Evolutionary conservation across 2,797 vertebrate species (phyloP), one percentile per base, ranked within the genome.

Genomic region (Enteromius radiatus): DNA sequence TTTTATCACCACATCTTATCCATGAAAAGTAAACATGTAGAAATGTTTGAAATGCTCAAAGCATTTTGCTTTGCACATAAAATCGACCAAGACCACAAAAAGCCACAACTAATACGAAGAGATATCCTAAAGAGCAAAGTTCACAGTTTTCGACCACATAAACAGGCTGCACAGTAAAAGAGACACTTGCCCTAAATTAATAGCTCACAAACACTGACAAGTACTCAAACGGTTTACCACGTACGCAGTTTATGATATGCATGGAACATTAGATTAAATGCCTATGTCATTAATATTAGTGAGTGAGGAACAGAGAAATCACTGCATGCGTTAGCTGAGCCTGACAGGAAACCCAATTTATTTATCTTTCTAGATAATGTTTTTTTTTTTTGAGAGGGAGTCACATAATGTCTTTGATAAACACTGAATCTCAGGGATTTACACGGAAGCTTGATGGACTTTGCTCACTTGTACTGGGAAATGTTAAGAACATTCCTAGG

Each of bases 81-180:
- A 43, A 21, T 31, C 4, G 3, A 36, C 47, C 14, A 64, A 78
- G 54, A 78, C 26, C 79, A 87, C 81, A 82, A 64, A 76, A 85
- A 71, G 19, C 86, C 88, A 87, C 59, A 38, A 56, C 59, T 90
- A 89, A 86, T 89, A 88, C 85, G 81, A 81, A 76, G 67, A 85
- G 73, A 88, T 88, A 89, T 89, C 69, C 56, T 69, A 86, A 86
- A 86, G 88, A 89, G 85, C 86, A 90, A 91, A 89, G 90, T 92
- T 93, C 92, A 93, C 88, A 91, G 91, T 78, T 87, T 91, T 92
- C 76, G 82, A 89, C 67, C n/a, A 64, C 74, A 64, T 88, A 84
- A 84, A 83, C 86, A 85, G 87, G 89, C 90, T 70, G 52, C 67
- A 73, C 69, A 87, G 61, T 23, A 82, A 85, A 83, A 86, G 80